Evolutionary conservation across 2,888 invertebrate genomes (phyloP).

Genomic region (Lysandra coridon): DNA sequence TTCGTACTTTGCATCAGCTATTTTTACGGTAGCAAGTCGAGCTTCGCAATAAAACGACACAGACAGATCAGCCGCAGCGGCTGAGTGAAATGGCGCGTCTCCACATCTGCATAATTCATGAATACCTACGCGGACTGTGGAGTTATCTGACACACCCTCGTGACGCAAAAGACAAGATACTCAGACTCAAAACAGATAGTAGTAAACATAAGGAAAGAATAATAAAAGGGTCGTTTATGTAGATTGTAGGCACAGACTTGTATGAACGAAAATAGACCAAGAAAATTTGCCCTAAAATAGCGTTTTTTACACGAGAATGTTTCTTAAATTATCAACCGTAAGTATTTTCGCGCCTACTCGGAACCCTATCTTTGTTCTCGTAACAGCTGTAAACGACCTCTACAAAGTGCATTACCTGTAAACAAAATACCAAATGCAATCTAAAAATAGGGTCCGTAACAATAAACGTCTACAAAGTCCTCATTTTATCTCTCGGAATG

Average conservation of each 20-base stretch:
- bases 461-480: constrained; percentile 18
- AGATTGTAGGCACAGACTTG: not conserved
- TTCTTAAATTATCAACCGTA: not conserved
- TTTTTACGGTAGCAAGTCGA: not conserved
- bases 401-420: constrained; percentile 37
- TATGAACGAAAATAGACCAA: not conserved
- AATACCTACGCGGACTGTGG: constrained; percentile 75
- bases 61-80: constrained; percentile 55
- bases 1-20: not conserved
- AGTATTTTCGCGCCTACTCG: constrained; percentile 3
- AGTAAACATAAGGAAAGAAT: not conserved
- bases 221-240: not conserved
- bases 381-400: constrained; percentile 9
- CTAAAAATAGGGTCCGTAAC: constrained; percentile 41
- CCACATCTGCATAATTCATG: constrained; percentile 80
- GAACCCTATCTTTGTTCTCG: constrained; percentile 3
- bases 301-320: not conserved
- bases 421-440: constrained; percentile 36
- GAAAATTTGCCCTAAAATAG: not conserved
- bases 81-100: constrained; percentile 56
- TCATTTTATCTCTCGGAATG: constrained; percentile 25
- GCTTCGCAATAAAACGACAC: not conserved
- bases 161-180: not conserved
- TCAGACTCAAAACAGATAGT: not conserved
- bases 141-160: constrained; percentile 77